Evolutionary conservation across 2,888 invertebrate species (phyloP).

Genomic region (Oscheius myriophilus): DNA sequence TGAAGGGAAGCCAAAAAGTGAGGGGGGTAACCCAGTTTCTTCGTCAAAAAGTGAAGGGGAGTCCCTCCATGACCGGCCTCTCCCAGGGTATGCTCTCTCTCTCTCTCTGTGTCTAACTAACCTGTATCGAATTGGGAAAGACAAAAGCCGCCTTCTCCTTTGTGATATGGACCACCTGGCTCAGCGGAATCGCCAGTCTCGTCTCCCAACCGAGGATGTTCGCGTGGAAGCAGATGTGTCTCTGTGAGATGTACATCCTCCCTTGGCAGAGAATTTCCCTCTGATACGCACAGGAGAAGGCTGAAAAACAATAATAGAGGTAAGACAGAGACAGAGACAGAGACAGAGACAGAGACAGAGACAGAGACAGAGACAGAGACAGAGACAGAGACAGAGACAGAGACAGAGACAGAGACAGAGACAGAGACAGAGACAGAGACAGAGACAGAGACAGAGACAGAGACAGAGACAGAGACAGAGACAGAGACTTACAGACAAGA

Average conservation of each 20-base stretch:
- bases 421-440: too few species aligned
- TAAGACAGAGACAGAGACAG: neutral
- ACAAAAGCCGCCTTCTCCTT: slow-evolving; percentile 89
- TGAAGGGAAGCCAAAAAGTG: too few species aligned
- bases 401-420: too few species aligned
- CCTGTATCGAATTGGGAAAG: slow-evolving; percentile 93
- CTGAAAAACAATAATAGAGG: slow-evolving; percentile 78
- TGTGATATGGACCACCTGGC: slow-evolving; percentile 89
- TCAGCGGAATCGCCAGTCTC: slow-evolving; percentile 82
- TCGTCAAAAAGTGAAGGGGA: too few species aligned
- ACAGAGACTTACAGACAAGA: slow-evolving; percentile 44
- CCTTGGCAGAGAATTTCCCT: slow-evolving; percentile 95
- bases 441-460: neutral
- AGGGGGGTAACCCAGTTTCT: too few species aligned
- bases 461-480: neutral
- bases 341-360: too few species aligned
- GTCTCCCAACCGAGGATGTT: slow-evolving; percentile 83
- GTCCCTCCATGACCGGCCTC: too few species aligned
- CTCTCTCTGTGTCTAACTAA: slow-evolving; percentile 40
- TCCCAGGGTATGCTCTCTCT: too few species aligned
- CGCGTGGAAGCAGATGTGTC: slow-evolving; percentile 94
- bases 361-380: too few species aligned
- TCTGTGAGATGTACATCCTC: slow-evolving; percentile 91
- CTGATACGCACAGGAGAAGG: slow-evolving; percentile 96
- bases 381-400: too few species aligned